Base-by-base conservation (phyloP, 1,140 invertebrate genomes). In the Trissolcus basalis region DNA sequence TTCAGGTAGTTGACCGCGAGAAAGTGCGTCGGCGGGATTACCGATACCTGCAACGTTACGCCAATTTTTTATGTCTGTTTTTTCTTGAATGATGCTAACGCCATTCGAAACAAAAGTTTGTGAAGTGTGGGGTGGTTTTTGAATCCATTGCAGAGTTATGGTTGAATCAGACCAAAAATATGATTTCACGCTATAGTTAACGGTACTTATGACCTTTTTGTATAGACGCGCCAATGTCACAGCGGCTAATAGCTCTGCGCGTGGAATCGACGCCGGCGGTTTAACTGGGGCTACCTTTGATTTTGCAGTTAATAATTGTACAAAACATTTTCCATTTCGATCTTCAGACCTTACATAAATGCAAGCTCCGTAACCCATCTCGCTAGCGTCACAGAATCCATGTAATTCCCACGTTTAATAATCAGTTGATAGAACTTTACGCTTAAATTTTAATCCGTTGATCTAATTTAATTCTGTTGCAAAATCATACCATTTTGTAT, bases 361-460 rank as follows among this genome's bases (percentile, higher is more conserved):
- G 48, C 32, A 85, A 79, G 7, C 82, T 79, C 13, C 85, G 43
- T 58, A 78, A 85, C 9, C 84, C 81, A 1, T 83, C 83, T 19
- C 68, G 75, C 15, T 78, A 59, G 7, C 79, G 82, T 14, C 84
- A 82, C 77, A 81, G 87, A 7, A 83, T 86, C 0, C 86, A 56
- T 15, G 54, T n/a, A n/a, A n/a, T n/a, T n/a, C n/a, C n/a, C n/a
- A n/a, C n/a, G n/a, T n/a, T n/a, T n/a, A n/a, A n/a, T n/a, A n/a
- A n/a, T n/a, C n/a, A n/a, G n/a, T n/a, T n/a, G n/a, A n/a, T n/a
- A n/a, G n/a, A n/a, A n/a, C n/a, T n/a, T n/a, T n/a, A n/a, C n/a
- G n/a, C n/a, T n/a, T n/a, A n/a, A n/a, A n/a, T n/a, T n/a, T n/a
- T n/a, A n/a, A 4, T 1, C 32, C 43, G 8, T 59, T 49, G n/a